phyloP scores from a whole-genome alignment of 2,888 invertebrate genomes.

The Ophion obscuratus region DNA sequence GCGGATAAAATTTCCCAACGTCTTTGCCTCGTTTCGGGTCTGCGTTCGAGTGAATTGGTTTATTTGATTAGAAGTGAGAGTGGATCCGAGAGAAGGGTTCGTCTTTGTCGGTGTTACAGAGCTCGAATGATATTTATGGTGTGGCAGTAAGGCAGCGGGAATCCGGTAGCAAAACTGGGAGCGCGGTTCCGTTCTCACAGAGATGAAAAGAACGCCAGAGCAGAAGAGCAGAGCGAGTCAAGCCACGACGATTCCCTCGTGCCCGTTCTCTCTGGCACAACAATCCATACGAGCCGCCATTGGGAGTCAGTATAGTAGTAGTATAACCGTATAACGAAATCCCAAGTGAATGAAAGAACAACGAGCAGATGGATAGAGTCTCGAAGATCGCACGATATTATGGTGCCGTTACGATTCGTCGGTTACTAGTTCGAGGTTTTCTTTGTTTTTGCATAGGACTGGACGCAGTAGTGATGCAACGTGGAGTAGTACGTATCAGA shows the following conservation, averaged over 20 bases:
- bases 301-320: background rate
- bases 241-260: slow-evolving; percentile 45
- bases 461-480: background rate
- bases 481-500: background rate
- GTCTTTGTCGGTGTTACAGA: slow-evolving; percentile 8
- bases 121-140: slow-evolving; percentile 42
- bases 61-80: slow-evolving; percentile 31
- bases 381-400: slow-evolving; percentile 15
- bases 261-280: slow-evolving; percentile 33
- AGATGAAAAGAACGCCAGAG: slow-evolving; percentile 3
- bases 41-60: slow-evolving; percentile 21
- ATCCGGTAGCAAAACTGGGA: slow-evolving; percentile 43
- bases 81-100: slow-evolving; percentile 3
- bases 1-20: background rate
- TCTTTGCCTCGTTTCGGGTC: slow-evolving; percentile 2
- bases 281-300: slow-evolving; percentile 24
- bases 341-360: slow-evolving; percentile 15
- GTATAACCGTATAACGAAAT: slow-evolving; percentile 2
- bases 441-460: slow-evolving; percentile 3
- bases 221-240: slow-evolving; percentile 36
- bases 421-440: background rate
- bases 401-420: background rate
- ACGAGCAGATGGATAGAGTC: background rate
- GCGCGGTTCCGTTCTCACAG: slow-evolving; percentile 66
- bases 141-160: slow-evolving; percentile 2